Percentiles rank a stretch among this genome's conserved stretches.
phyloP scores from a whole-genome alignment of 2,113 vertebrate species.

The Urocolius indicus region DNA sequence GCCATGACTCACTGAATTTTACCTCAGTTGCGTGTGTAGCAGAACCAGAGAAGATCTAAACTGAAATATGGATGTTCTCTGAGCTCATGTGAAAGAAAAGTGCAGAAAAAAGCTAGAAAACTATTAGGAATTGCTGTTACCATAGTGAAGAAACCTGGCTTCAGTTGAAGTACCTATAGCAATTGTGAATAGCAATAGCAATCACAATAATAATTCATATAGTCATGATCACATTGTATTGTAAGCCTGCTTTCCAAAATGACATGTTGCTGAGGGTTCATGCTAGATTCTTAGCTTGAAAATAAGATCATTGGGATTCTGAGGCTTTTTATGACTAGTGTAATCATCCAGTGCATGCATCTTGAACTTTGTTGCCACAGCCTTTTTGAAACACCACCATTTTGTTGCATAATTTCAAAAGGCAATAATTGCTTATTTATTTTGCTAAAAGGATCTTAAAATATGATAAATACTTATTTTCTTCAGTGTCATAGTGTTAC shows the following conservation, averaged over 20 bases:
- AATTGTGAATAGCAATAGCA: fast-evolving
- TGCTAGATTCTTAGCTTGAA: not conserved
- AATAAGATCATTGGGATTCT: not conserved
- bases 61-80: not conserved
- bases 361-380: fast-evolving
- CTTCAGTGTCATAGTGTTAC: not conserved
- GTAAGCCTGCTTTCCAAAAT: not conserved
- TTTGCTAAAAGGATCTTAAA: not conserved
- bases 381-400: not conserved
- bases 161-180: not conserved
- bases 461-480: not conserved
- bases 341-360: not conserved
- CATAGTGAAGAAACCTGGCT: not conserved
- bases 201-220: not conserved
- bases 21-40: not conserved
- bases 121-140: not conserved
- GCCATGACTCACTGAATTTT: not conserved
- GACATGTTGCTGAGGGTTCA: not conserved
- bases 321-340: not conserved
- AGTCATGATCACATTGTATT: not conserved
- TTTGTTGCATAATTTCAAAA: not conserved
- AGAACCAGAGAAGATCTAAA: not conserved
- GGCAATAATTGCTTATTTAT: not conserved
- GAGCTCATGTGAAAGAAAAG: not conserved
- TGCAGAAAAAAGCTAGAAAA: not conserved